A percentile compares a stretch with the other conserved stretches of the same genome.
These are phyloP conservation scores for Coracopsis vasa DNA, from an alignment of 2,113 vertebrate species.

Conservation along the genomic window DNA sequence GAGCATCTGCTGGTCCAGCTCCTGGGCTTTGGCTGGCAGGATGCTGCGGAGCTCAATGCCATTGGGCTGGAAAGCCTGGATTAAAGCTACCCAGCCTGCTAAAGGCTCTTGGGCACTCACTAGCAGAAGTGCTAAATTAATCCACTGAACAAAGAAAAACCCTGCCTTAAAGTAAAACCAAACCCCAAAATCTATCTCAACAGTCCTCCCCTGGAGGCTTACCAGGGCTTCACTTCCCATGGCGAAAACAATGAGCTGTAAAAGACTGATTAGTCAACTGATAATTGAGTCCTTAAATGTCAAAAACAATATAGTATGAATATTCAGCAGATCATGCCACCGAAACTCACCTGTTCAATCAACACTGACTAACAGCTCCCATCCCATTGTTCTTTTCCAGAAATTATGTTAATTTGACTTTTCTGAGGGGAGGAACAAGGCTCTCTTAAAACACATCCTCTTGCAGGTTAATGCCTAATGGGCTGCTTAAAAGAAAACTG, in stretches of 20 bases:
- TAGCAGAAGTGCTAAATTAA: slow-evolving; percentile 41
- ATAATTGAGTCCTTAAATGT: slow-evolving; percentile 87
- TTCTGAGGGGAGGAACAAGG: slow-evolving; percentile 73
- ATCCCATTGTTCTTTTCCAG: slow-evolving; percentile 75
- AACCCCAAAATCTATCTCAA: slow-evolving; percentile 34
- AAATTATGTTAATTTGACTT: slow-evolving; percentile 80
- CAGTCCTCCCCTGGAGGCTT: slow-evolving; percentile 58
- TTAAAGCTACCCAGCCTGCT: not conserved
- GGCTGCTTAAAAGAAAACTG: slow-evolving; percentile 32
- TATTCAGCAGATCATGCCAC: slow-evolving; percentile 80
- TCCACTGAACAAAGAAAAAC: not conserved
- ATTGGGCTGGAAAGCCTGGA: not conserved
- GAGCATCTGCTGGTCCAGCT: not conserved
- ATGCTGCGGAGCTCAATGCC: no score
- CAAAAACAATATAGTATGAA: slow-evolving; percentile 83
- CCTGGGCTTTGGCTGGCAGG: not conserved
- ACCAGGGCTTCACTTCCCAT: slow-evolving; percentile 62
- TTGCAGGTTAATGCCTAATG: slow-evolving; percentile 59
- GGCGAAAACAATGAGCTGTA: slow-evolving; percentile 74
- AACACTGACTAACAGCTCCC: slow-evolving; percentile 74
- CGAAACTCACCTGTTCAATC: slow-evolving; percentile 78
- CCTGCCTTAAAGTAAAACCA: not conserved
- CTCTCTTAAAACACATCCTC: slow-evolving; percentile 63
- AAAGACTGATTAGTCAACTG: slow-evolving; percentile 83
- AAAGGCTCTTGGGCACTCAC: not conserved